A percentile compares a stretch with the other conserved stretches of the same genome.
Evolutionary conservation across 2,888 invertebrate species (phyloP).

Genomic region (Automeris io): DNA sequence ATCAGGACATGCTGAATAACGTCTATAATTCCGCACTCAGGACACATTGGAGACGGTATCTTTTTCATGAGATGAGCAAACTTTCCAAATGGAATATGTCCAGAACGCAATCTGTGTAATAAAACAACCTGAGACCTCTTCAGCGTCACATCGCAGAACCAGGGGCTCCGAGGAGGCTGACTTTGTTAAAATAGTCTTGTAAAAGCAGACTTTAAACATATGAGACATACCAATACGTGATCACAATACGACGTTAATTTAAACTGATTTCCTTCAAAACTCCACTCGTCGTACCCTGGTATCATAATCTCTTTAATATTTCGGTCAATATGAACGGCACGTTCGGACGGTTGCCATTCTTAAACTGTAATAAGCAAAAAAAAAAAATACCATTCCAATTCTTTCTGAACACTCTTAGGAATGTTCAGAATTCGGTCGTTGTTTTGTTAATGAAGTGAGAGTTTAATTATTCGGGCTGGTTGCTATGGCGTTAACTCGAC

Average conservation of each 20-base stretch:
- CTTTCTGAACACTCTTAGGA: slow-evolving; percentile 20
- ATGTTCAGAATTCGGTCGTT: slow-evolving; percentile 20
- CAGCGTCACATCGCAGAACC: too few species aligned
- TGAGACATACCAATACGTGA: slow-evolving; percentile 9
- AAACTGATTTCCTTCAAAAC: slow-evolving; percentile 21
- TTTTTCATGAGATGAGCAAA: too few species aligned
- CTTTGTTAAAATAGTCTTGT: too few species aligned
- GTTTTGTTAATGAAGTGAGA: slow-evolving; percentile 2
- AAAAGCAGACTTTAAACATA: too few species aligned
- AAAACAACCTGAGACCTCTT: too few species aligned
- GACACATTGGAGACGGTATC: too few species aligned
- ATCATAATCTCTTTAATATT: slow-evolving; percentile 37
- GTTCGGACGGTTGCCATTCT: slow-evolving; percentile 37
- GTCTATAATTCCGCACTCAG: too few species aligned
- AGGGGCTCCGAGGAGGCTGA: too few species aligned
- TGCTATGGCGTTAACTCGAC: neutral
- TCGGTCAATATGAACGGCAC: slow-evolving; percentile 42
- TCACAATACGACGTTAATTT: slow-evolving; percentile 23
- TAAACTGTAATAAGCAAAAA: slow-evolving; percentile 37
- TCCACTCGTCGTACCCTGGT: slow-evolving; percentile 16
- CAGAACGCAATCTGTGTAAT: too few species aligned
- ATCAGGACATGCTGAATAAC: too few species aligned
- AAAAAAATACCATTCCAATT: slow-evolving; percentile 37
- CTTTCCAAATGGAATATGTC: too few species aligned
- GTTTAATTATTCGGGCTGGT: neutral